Evolutionary conservation across 2,888 invertebrate species (phyloP), one percentile per base, ranked within the genome.

Genomic region (Itoplectis maculator): DNA sequence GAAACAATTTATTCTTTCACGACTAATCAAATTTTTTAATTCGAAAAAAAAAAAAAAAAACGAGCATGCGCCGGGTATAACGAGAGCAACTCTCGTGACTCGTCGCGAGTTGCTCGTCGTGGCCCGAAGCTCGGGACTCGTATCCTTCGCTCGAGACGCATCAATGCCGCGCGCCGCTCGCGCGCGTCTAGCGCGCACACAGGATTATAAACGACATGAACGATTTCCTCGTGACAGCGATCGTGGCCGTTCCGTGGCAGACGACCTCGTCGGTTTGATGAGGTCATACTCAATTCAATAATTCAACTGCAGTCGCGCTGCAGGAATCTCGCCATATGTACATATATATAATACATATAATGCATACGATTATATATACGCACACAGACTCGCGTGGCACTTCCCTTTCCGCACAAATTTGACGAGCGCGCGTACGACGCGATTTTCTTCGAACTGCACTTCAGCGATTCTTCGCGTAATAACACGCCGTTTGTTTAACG

Each of bases 171-270:
- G 29, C 65, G n/a, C 47, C 47, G 72, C 59, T 56, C 51, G 78
- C 61, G 74, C 61, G 51, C 73, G 56, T 5, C 29, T 59, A 59
- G 56, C 2, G n/a, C n/a, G 35, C 56, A 47, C n/a, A 8, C 37
- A 37, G 61, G 37, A 70, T 61, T 54, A 63, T 49, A 66, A 76
- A 73, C 66, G 61, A 76, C 70, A 65, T 54, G 72, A 82, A 82
- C 70, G 70, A 79, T 73, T 82, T 82, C 75, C 76, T 73, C 82
- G 82, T 68, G 79, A 79, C 79, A 68, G 69, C 42, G 75, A 82
- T 79, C 79, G 61, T 61, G 54, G n/a, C 56, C 35, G 65, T 13
- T 70, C 49, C 35, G 54, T 56, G 45, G 54, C 72, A 49, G 68
- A 61, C 76, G 79, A 61, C 76, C 82, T 79, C 82, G 79, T 79